phyloP scores from a whole-genome alignment of 2,113 vertebrate genomes.

The Urocolius indicus region DNA sequence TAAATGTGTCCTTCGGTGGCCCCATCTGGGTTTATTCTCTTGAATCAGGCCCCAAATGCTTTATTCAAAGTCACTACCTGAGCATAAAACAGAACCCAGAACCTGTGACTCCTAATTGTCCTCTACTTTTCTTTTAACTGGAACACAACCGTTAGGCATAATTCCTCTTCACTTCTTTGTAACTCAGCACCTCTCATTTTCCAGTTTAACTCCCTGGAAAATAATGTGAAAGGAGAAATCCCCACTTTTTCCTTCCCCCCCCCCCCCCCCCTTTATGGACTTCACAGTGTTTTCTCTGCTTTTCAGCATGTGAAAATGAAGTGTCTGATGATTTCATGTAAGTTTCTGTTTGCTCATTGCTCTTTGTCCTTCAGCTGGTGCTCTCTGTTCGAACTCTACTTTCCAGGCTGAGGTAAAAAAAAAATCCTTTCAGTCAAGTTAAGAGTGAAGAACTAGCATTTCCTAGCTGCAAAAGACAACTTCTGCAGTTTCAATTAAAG shows the following conservation, averaged over 20 bases:
- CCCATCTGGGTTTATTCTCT: neutral
- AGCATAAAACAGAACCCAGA: neutral
- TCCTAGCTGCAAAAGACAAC: slow-evolving; percentile 27
- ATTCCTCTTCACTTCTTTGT: neutral
- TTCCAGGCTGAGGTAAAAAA: neutral
- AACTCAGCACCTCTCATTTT: neutral
- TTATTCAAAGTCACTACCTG: neutral
- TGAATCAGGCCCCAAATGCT: neutral
- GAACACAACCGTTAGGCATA: neutral
- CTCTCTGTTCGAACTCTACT: neutral
- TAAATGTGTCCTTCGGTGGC: neutral
- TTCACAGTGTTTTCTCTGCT: neutral
- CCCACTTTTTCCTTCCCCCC: rapidly evolving
- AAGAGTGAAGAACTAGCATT: neutral
- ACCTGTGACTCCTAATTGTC: neutral
- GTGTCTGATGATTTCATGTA: neutral
- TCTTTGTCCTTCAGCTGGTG: neutral
- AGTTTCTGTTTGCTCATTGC: neutral
- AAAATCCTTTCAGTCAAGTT: neutral
- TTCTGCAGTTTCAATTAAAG: slow-evolving; percentile 62
- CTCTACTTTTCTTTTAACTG: neutral
- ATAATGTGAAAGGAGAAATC: neutral
- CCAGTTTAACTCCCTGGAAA: neutral
- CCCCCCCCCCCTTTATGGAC: neutral
- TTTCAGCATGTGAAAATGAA: neutral